Base-by-base conservation (phyloP, 1,140 invertebrate species). In the Hyposmocoma kahamanoa region DNA sequence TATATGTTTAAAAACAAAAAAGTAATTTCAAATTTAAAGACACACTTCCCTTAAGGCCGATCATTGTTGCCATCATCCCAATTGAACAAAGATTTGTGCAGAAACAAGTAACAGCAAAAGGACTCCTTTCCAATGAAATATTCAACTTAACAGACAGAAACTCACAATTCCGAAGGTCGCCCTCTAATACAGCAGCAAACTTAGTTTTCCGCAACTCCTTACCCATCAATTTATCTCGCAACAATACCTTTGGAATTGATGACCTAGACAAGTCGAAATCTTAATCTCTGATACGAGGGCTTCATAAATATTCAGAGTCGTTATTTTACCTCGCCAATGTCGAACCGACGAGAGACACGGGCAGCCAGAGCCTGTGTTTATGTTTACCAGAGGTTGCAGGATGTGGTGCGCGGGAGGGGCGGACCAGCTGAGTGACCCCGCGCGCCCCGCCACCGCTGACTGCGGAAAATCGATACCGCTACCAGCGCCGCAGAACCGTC, bases 251-350 rank as follows among this genome's bases (percentile, higher is more conserved):
- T 59, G 55, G 61, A 63, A 70, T 70, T 67, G 59, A 70, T 77
- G 72, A 70, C 71, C 73, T 73, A 79, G 66, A 79, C 76, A 73
- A 81, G 60, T 76, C 67, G 65, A 76, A n/a, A 64, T 73, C 67
- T 76, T 78, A 78, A 83, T 78, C 67, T 65, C 61, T 70, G 67
- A 73, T 72, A 79, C 64, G 64, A 65, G 62, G 59, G 65, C 67
- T 74, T 76, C 72, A 80, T 84, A 84, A 81, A 81, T 81, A 81
- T 81, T 81, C 80, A 80, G 71, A 60, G 71, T 72, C 69, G 72
- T 74, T 80, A 83, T 83, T 80, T 75, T 71, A 79, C 75, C 75
- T 83, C 73, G 72, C 55, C 66, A 61, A 62, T 67, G 75, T 68
- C 72, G 79, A 77, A 81, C 71, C 70, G 24, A 72, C 68, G 67